These are phyloP conservation scores for Blastomussa wellsi DNA, from an alignment of 92 coral and sea anemone genomes.

Conservation along the genomic window DNA sequence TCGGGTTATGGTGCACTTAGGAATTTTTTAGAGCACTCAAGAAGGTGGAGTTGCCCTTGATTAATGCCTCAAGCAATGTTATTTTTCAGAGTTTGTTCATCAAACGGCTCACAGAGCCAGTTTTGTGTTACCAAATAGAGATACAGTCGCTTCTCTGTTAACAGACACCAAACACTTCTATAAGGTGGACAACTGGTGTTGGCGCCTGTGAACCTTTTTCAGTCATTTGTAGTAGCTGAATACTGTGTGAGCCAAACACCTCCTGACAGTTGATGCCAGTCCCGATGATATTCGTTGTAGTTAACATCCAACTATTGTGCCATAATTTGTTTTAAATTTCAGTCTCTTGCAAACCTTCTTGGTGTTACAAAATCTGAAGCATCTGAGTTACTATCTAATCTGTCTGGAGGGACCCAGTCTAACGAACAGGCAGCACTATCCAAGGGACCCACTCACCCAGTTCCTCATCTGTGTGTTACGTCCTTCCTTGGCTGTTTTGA, in stretches of 20 bases:
- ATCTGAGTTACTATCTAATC: constrained; percentile 60
- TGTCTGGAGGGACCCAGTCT: constrained; percentile 47
- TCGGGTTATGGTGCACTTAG: too few relatives aligned
- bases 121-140: neutral
- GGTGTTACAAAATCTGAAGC: constrained; percentile 89
- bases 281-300: too few relatives aligned
- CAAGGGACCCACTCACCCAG: constrained; percentile 27
- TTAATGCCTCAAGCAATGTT: too few relatives aligned
- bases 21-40: too few relatives aligned
- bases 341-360: constrained; percentile 77
- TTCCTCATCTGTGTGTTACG: constrained; percentile 55
- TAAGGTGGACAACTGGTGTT: too few relatives aligned
- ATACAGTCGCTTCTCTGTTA: neutral
- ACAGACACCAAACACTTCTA: too few relatives aligned
- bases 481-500: constrained; percentile 95
- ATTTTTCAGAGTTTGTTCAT: neutral
- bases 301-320: neutral
- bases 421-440: constrained; percentile 26
- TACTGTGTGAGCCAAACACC: too few relatives aligned
- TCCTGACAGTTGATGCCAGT: too few relatives aligned
- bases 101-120: neutral
- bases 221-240: too few relatives aligned
- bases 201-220: too few relatives aligned
- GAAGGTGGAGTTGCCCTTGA: too few relatives aligned
- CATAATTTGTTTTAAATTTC: neutral